phyloP scores from a whole-genome alignment of 2,888 invertebrate genomes.

The Zaprionus obscuricornis region DNA sequence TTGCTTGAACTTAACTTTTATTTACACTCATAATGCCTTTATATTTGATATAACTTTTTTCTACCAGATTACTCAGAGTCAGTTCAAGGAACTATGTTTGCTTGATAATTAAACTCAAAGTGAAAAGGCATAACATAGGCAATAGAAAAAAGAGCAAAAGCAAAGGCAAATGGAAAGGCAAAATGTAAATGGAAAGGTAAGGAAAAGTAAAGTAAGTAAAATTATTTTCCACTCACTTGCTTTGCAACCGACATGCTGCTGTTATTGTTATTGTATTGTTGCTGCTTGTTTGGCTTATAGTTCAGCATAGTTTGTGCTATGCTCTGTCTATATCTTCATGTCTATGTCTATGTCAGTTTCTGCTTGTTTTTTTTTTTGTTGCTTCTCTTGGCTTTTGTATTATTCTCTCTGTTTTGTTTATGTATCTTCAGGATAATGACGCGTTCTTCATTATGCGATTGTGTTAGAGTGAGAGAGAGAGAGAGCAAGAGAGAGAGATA shows the following conservation, averaged over 20 bases:
- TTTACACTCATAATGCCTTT: too few species aligned
- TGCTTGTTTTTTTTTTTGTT: conserved; percentile 9
- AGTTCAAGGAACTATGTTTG: too few species aligned
- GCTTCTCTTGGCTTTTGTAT: conserved; percentile 42
- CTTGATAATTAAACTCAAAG: too few species aligned
- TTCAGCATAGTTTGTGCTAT: conserved; percentile 46
- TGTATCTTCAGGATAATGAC: conserved; percentile 77
- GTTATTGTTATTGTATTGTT: conserved; percentile 32
- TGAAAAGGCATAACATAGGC: too few species aligned
- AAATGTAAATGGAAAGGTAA: conserved; percentile 59
- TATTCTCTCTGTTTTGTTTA: conserved; percentile 74
- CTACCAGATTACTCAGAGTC: too few species aligned
- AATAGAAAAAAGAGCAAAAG: conserved; percentile 1
- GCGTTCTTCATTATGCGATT: conserved; percentile 75
- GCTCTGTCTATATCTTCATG: conserved; percentile 10
- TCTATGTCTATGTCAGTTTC: conserved; percentile 23
- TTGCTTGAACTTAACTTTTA: too few species aligned
- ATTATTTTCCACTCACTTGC: conserved; percentile 69
- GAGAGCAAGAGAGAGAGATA: too few species aligned
- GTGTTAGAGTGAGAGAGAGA: too few species aligned
- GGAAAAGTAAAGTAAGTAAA: conserved; percentile 18
- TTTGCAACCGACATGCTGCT: conserved; percentile 31
- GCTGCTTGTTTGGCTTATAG: conserved; percentile 62
- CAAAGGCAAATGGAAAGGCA: neutral
- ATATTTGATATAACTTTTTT: too few species aligned